Conservation (phyloP, 1,140 invertebrate genomes). For the Tetragnatha versicolor region DNA sequence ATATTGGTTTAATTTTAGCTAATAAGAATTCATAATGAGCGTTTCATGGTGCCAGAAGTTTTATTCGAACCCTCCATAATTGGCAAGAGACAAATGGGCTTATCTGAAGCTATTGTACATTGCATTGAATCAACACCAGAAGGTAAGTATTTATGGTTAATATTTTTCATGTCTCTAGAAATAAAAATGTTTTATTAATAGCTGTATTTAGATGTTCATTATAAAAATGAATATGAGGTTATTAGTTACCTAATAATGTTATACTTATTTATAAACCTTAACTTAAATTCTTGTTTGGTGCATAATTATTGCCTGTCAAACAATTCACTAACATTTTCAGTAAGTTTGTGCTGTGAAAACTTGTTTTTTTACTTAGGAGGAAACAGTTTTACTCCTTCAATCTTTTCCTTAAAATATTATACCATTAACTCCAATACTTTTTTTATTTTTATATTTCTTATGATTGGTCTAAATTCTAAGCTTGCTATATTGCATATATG, state of each 20-base stretch:
- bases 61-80: slow-evolving; percentile 95
- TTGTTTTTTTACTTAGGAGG: no score
- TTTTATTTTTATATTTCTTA: no score
- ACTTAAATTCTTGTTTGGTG: neutral
- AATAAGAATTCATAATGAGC: slow-evolving; percentile 87
- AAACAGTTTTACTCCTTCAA: no score
- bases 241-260: neutral
- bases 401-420: no score
- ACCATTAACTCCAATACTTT: no score
- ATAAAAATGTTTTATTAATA: no score
- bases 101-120: slow-evolving; percentile 86
- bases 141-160: slow-evolving; percentile 57
- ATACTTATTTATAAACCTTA: neutral
- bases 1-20: slow-evolving; percentile 68
- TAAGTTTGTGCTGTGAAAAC: no score
- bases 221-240: neutral
- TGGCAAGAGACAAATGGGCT: slow-evolving; percentile 92
- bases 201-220: neutral
- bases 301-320: no score
- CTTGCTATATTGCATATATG: no score
- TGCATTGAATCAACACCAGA: slow-evolving; percentile 76
- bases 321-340: no score
- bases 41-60: slow-evolving; percentile 84
- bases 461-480: no score
- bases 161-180: no score